phyloP scores from a whole-genome alignment of 1,140 invertebrate species.

The Scaptodrosophila lebanonensis region DNA sequence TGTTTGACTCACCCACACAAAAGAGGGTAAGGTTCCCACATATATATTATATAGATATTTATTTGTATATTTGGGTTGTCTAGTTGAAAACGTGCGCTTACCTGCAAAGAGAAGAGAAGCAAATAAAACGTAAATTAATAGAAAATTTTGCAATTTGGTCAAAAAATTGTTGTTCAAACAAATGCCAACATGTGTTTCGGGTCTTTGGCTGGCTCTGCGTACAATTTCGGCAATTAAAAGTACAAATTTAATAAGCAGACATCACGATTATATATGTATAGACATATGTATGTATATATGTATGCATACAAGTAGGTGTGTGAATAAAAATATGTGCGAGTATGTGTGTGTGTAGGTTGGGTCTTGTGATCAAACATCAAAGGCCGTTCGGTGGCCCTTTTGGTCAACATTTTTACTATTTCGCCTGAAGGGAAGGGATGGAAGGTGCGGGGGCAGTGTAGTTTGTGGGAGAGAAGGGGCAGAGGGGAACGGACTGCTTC shows the following conservation, averaged over 20 bases:
- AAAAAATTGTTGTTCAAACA: slow-evolving; percentile 16
- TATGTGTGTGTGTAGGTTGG: neutral
- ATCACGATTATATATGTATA: slow-evolving; percentile 1
- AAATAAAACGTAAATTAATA: slow-evolving; percentile 34
- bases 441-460: too few relatives aligned
- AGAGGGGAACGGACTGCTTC: slow-evolving; percentile 12
- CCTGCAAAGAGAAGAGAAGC: slow-evolving; percentile 47
- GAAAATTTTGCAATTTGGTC: slow-evolving; percentile 9
- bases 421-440: neutral
- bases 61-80: neutral
- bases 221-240: slow-evolving; percentile 46
- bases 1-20: slow-evolving; percentile 14
- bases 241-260: slow-evolving; percentile 44
- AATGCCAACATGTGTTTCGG: slow-evolving; percentile 15
- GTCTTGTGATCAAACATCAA: slow-evolving; percentile 21
- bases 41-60: too few relatives aligned
- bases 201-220: neutral
- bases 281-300: neutral
- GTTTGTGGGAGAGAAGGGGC: neutral
- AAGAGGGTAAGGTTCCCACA: too few relatives aligned
- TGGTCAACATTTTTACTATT: neutral
- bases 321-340: neutral
- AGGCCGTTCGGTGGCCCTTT: slow-evolving; percentile 15
- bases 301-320: neutral
- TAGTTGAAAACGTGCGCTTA: slow-evolving; percentile 34